Evolutionary conservation across 2,113 vertebrate genomes (phyloP).

Genomic region (Eurypyga helias): DNA sequence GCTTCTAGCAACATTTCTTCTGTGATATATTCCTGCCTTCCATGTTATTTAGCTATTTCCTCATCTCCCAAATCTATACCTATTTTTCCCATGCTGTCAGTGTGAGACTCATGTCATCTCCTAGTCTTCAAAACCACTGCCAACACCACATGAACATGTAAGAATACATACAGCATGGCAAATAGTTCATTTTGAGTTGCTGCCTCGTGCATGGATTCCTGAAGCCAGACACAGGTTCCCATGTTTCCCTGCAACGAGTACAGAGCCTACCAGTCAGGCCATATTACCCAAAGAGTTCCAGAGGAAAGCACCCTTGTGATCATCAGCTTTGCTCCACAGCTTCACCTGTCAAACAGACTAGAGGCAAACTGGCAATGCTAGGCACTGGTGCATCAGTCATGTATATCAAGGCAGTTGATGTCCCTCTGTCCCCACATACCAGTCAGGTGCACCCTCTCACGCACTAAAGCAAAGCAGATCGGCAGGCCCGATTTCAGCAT

Average conservation of each 20-base stretch:
- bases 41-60: not conserved
- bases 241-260: no score
- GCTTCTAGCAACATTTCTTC: not conserved
- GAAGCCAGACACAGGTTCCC: not conserved
- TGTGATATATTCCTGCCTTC: not conserved
- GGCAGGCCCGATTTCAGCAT: not conserved
- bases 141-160: not conserved
- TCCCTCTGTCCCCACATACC: not conserved
- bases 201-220: not conserved
- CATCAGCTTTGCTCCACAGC: not conserved
- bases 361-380: not conserved
- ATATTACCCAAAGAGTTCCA: not conserved
- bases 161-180: not conserved
- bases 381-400: not conserved
- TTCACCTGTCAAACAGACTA: not conserved
- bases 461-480: not conserved
- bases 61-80: not conserved
- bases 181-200: not conserved
- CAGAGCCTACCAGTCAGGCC: no score
- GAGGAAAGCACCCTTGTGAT: not conserved
- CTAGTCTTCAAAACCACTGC: not conserved
- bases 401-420: not conserved
- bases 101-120: not conserved
- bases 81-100: not conserved
- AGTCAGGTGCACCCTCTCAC: not conserved